Evolutionary conservation across 2,888 invertebrate genomes (phyloP), one percentile per base, ranked within the genome.

Genomic region (Peribatodes rhomboidaria): DNA sequence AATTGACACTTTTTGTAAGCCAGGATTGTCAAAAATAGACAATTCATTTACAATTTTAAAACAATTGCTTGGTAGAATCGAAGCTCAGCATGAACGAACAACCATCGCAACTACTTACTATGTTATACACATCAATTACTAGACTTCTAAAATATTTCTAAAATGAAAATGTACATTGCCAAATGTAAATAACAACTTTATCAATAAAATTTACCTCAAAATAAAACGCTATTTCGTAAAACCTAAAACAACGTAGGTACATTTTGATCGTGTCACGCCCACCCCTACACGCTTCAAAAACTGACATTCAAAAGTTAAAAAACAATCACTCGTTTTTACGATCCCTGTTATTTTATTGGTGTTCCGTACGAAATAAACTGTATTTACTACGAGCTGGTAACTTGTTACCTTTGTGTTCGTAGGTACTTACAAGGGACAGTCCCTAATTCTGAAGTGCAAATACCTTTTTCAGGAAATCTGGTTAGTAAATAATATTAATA

Each of bases 241-340:
- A 13, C 16, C 27, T 20, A 46, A 27, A 46, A n/a, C 22, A 49
- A 49, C 14, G 31, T n/a, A n/a, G n/a, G n/a, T 16, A 31, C 6
- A 46, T 49, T 31, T 27, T 31, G 9, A 31, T 31, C 47, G 8
- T 31, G 44, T 54, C 18, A 16, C 27, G n/a, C 18, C 14, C 58
- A 33, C 50, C 41, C 39, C 49, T 16, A 14, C 57, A 47, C 49
- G 58, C 31, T 58, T 58, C 49, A 50, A 55, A 55, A 20, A 27
- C 47, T 65, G 60, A 52, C 60, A 52, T 56, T 67, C 18, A 20
- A 18, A 69, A 70, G 49, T 71, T 68, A 56, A 65, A 69, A 70
- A 67, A 70, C 69, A 71, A 65, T 68, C 64, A 42, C 55, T 56
- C 64, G 63, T 47, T 56, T 74, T 68, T 71, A 57, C 47, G 57